Percentiles rank a stretch among this genome's conserved stretches.
Evolutionary conservation across 2,113 vertebrate genomes (phyloP).

Genomic region (Catharus fuscescens): DNA sequence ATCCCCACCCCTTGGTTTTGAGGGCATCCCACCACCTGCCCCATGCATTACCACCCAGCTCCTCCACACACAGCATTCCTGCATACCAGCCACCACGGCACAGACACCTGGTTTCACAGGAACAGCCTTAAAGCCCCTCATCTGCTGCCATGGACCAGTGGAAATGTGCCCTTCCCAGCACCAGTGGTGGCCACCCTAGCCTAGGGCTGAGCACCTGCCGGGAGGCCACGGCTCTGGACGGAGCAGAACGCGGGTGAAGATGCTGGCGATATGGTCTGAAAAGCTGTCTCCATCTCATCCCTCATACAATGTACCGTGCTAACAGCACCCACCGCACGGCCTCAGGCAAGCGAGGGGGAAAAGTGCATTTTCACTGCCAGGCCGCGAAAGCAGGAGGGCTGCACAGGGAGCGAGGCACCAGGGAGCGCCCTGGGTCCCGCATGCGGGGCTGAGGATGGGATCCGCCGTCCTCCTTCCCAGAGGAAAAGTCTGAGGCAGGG

Average conservation of each 20-base stretch:
- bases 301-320: fast-evolving
- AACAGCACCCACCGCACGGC: not conserved
- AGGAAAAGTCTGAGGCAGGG: not conserved
- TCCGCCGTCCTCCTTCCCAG: not conserved
- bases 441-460: too few relatives aligned
- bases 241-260: fast-evolving
- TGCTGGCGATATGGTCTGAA: fast-evolving
- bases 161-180: not conserved
- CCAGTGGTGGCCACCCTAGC: not conserved
- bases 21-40: not conserved
- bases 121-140: not conserved
- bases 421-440: not conserved
- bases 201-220: not conserved
- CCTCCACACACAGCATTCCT: fast-evolving
- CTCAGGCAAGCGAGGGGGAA: fast-evolving
- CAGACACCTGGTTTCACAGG: fast-evolving
- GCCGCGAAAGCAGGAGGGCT: not conserved
- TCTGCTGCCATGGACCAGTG: not conserved
- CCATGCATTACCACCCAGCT: not conserved
- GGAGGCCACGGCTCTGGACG: not conserved
- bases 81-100: fast-evolving
- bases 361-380: not conserved
- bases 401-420: not conserved
- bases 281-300: not conserved
- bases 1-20: fast-evolving